Evolutionary conservation across 1,140 invertebrate genomes (phyloP), one percentile per base, ranked within the genome.

Genomic region (Trypoxylus dichotomus): DNA sequence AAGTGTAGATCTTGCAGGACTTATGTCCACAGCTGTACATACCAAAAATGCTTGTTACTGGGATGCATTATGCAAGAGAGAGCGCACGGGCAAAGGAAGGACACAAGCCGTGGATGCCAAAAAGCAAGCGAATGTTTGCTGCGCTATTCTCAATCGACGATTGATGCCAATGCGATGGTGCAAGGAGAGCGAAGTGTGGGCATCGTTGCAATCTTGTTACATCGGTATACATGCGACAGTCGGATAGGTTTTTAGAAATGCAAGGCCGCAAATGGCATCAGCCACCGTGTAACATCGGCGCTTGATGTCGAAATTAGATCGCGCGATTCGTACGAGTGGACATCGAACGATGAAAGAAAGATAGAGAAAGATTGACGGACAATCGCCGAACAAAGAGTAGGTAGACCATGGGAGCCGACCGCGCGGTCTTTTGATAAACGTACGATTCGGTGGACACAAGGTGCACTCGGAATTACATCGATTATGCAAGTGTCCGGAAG

Each of bases 131-230:
- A 63, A 63, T 19, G 60, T 63, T 24, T 63, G n/a, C 60, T 63
- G 60, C 60, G 60, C 60, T 63, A 63, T 63, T 63, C 60, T 63
- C 60, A 63, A 63, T 19, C 60, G 60, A 24, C 60, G 21, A 63
- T 63, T 63, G 60, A 63, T 63, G 60, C 60, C 60, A 63, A 63
- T 63, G 60, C n/a, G 60, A 63, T 63, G 60, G 60, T 63, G 60
- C 60, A 63, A 63, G 60, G n/a, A 63, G 60, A 27, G 21, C 21
- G 60, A 63, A 63, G 21, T 24, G 60, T 19, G 60, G 60, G 60
- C 60, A 63, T 19, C n/a, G 60, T 24, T 58, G 19, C 5, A 58
- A n/a, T 5, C 54, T n/a, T n/a, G n/a, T n/a, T 37, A 37, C 32
- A 37, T 37, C 0, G 32, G 25, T n/a, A 24, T 24, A 63, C 60